Evolutionary conservation across 2,113 vertebrate genomes (phyloP).

Genomic region (Phylloscopus trochiloides): DNA sequence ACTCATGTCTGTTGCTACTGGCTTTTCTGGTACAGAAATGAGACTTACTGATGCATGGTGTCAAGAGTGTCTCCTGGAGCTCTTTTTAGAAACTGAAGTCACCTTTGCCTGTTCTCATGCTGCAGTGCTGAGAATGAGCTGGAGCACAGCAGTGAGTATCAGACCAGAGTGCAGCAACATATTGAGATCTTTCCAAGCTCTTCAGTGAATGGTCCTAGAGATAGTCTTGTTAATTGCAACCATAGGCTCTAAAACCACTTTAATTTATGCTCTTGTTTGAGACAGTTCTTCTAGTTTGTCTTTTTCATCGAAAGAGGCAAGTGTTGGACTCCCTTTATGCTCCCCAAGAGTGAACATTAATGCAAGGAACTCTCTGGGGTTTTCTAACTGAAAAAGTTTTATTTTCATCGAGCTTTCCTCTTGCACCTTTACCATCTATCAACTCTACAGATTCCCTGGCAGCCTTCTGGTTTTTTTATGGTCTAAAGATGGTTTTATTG

Average conservation of each 20-base stretch:
- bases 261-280: neutral
- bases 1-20: neutral
- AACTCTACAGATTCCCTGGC: neutral
- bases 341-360: neutral
- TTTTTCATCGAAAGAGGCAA: neutral
- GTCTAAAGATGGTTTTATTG: neutral
- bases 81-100: neutral
- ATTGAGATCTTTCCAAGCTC: neutral
- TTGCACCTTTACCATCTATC: neutral
- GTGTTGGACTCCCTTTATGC: neutral
- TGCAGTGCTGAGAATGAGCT: fast-evolving
- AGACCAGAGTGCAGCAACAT: neutral
- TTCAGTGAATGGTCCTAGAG: neutral
- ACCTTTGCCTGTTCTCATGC: neutral
- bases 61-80: neutral
- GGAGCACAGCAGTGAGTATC: neutral
- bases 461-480: neutral
- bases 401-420: neutral
- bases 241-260: neutral
- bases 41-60: neutral
- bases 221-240: neutral
- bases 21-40: neutral
- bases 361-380: neutral
- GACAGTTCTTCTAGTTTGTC: neutral
- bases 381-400: neutral